These are phyloP conservation scores for Hafferia zeledoni DNA, from an alignment of 2,797 vertebrate species.

Conservation along the genomic window DNA sequence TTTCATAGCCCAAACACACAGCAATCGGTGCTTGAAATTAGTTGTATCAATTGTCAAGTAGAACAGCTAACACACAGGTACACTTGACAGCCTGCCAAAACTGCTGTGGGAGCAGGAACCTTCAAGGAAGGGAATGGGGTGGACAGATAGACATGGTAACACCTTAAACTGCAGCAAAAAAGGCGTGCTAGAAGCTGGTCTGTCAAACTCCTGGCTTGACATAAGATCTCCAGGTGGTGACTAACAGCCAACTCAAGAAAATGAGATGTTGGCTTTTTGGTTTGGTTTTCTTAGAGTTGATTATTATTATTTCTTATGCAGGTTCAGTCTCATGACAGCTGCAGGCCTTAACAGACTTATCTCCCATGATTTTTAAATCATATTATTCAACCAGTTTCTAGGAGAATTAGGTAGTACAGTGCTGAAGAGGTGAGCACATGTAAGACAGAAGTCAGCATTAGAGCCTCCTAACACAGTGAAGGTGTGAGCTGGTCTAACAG, in stretches of 20 bases:
- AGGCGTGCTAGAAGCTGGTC: not conserved
- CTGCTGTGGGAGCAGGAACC: not conserved
- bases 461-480: not conserved
- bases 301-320: not conserved
- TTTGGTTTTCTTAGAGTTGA: not conserved
- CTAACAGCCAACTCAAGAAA: not conserved
- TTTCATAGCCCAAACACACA: not conserved
- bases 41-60: not conserved
- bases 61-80: not conserved
- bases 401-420: not conserved
- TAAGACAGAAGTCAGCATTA: not conserved
- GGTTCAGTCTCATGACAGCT: not conserved
- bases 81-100: rapidly evolving
- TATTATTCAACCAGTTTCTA: not conserved
- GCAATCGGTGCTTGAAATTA: not conserved
- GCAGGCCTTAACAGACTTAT: not conserved
- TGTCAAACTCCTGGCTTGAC: not conserved
- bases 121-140: rapidly evolving
- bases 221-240: not conserved
- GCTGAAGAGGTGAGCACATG: not conserved
- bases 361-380: not conserved
- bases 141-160: not conserved
- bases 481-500: not conserved
- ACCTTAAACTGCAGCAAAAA: not conserved
- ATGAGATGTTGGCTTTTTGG: rapidly evolving